Base-by-base conservation (phyloP, 2,888 invertebrate genomes). In the Mystacides longicornis region DNA sequence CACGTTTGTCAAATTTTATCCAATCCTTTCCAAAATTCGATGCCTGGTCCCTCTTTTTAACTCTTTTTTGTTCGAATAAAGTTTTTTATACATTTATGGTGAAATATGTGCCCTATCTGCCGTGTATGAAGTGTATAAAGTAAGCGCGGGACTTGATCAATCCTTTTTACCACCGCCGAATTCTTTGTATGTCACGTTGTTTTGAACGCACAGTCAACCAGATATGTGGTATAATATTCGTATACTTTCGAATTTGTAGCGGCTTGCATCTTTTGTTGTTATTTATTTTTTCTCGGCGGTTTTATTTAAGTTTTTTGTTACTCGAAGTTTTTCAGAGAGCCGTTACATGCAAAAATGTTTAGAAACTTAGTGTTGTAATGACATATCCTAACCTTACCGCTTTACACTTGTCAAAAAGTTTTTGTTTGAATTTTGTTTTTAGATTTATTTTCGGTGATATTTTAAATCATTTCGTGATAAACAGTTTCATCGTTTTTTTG, bases 81-180 rank as follows among this genome's bases (percentile, higher is more conserved):
- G 31, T 49, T 9, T 31, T 49, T 14, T 3, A 48, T 11, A 33
- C 5, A 19, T 16, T 50, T 31, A 18, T 31, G n/a, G 11, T 45
- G 20, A 23, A 5, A 4, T 21, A 9, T 48, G 3, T 31, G 16
- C 11, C 37, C 33, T 33, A 37, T 31, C 9, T 3, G 33, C 14
- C 45, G 45, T 43, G 49, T 27, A 23, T 43, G 42, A 37, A 21
- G 45, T 54, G 18, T 22, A 3, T 50, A 18, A 27, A 50, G 54
- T 58, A 52, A 54, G 58, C 58, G 58, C 58, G 58, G 58, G 58
- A 58, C 55, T 51, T 54, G 49, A 22, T 54, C 53, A 52, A 52
- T 48, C 54, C 50, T 48, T 46, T 23, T 48, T 23, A 46, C 45
- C 31, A 27, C 52, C 51, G 45, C 49, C 50, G 23, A 42, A 43